Evolutionary conservation across 2,888 invertebrate genomes (phyloP), one percentile per base, ranked within the genome.

Genomic region (Platycheirus rosarum): DNA sequence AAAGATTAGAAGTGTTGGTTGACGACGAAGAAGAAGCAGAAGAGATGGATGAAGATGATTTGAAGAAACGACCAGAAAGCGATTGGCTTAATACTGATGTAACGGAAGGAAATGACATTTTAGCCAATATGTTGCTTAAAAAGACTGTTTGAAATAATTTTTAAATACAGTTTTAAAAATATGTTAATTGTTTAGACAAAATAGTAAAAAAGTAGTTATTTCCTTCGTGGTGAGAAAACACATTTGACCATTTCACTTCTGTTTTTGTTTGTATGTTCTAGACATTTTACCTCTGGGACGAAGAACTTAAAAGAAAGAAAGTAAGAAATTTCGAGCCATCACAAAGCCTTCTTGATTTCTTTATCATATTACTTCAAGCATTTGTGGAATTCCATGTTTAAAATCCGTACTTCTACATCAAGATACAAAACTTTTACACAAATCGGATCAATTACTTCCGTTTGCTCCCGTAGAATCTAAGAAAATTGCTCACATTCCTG

Each of bases 11-110:
- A 60, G 74, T 74, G 0, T 16, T 84, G 1, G 60, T 69, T 65
- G 84, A 84, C 35, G 84, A 84, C 8, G 84, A 84, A 14, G 84
- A 78, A 14, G 84, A 78, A 6, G n/a, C n/a, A 32, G 78, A 69
- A 2, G 66, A 71, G 2, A 7, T 35, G 11, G 78, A 65, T 20
- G 57, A 2, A 14, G n/a, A 18, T 0, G 70, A 63, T 1, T 5
- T 35, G 26, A 49, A 55, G 2, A 53, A 14, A 18, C 68, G 37
- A 18, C 68, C 74, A 2, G 65, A 80, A 49, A 85, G 80, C 18
- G 85, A 85, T 60, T 85, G 85, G 85, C 42, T 85, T 2, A 84
- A 77, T 48, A 46, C 53, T 5, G 55, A 76, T 7, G 14, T 40
- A 1, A 18, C 44, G 8, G 71, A 63, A 11, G 62, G 55, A 2